Evolutionary conservation across 2,888 invertebrate species (phyloP).

Genomic region (Morinoia aosen): DNA sequence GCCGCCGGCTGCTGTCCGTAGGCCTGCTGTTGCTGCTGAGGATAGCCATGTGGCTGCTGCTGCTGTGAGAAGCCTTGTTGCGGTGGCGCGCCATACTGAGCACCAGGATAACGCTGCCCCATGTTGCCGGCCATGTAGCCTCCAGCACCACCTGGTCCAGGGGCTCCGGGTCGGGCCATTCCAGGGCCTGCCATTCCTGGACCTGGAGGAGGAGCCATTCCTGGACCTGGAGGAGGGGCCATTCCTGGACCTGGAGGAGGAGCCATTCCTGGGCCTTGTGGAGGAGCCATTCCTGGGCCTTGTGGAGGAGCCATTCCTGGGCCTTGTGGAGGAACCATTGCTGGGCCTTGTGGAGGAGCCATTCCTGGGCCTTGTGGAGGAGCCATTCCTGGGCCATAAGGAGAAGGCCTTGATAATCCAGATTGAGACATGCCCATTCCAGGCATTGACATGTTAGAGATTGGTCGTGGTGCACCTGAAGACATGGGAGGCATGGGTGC

Average conservation of each 20-base stretch:
- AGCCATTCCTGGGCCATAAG: constrained; percentile 68
- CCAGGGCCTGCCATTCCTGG: constrained; percentile 68
- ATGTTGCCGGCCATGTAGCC: constrained; percentile 61
- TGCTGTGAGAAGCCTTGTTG: not conserved
- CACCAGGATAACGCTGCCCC: constrained; percentile 61
- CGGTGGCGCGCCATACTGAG: constrained; percentile 9
- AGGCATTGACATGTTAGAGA: not conserved
- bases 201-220: constrained; percentile 57
- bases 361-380: constrained; percentile 57
- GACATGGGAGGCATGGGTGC: constrained; percentile 69
- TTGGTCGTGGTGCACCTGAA: constrained; percentile 44
- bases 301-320: constrained; percentile 68
- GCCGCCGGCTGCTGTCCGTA: constrained; percentile 68
- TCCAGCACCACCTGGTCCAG: constrained; percentile 28
- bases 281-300: constrained; percentile 52
- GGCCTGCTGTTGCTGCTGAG: constrained; percentile 56
- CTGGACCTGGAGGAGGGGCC: constrained; percentile 57
- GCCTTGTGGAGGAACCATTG: constrained; percentile 55
- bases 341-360: constrained; percentile 54
- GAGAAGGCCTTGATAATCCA: constrained; percentile 39
- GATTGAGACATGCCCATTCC: constrained; percentile 68
- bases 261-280: constrained; percentile 68
- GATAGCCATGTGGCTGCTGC: constrained; percentile 44
- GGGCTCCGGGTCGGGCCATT: constrained; percentile 69
- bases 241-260: constrained; percentile 58